Percentiles rank a stretch among this genome's conserved stretches.
phyloP scores from a whole-genome alignment of 2,888 invertebrate genomes.

The Habroteleia sp. region DNA sequence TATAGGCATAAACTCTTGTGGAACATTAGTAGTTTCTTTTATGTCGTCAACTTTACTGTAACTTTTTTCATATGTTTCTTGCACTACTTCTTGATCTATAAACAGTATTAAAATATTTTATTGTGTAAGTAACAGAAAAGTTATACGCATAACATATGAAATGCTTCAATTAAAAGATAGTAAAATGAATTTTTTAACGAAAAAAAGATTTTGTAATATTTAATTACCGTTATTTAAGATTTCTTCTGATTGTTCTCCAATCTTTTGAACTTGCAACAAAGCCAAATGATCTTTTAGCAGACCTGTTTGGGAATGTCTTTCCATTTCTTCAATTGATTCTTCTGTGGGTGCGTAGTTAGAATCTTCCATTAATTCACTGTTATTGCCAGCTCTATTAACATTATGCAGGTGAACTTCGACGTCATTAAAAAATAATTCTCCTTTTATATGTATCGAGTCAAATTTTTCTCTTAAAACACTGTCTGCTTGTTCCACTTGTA shows the following conservation, averaged over 20 bases:
- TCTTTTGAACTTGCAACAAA: constrained; percentile 73
- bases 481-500: constrained; percentile 79
- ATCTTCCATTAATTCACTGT: constrained; percentile 58
- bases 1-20: constrained; percentile 49
- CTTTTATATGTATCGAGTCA: constrained; percentile 74
- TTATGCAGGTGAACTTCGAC: constrained; percentile 75
- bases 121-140: too few species aligned
- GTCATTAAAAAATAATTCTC: constrained; percentile 77
- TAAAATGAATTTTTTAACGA: background rate
- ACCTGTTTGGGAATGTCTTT: constrained; percentile 64
- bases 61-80: constrained; percentile 29
- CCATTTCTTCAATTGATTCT: constrained; percentile 57
- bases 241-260: constrained; percentile 63
- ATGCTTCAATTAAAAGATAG: too few species aligned
- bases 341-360: constrained; percentile 58
- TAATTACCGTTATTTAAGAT: constrained; percentile 49
- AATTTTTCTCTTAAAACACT: constrained; percentile 73
- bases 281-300: constrained; percentile 75
- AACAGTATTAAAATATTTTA: too few species aligned
- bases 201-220: background rate
- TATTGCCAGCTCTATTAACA: constrained; percentile 55
- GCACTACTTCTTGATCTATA: constrained; percentile 26
- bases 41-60: constrained; percentile 40
- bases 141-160: too few species aligned
- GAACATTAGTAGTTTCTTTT: constrained; percentile 21